Base-by-base conservation (phyloP, 2,888 invertebrate genomes). In the Sphaeridia pumilis region DNA sequence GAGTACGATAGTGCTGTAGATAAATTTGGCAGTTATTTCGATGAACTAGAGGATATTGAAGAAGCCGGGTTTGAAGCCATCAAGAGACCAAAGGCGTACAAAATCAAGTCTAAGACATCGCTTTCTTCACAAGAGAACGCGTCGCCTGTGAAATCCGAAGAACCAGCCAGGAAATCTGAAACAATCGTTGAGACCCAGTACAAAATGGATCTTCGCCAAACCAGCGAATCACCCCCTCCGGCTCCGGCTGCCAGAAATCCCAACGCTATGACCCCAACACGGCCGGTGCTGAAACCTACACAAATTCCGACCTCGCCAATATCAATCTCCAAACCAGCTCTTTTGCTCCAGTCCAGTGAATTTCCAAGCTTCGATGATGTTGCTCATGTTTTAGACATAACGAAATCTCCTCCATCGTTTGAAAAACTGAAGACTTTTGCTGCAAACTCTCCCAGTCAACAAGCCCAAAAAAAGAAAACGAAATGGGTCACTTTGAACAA, bases 1-100 rank as follows among this genome's bases (percentile, higher is more conserved):
- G n/a, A 82, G 83, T 0, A 83, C 84, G 0, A 49, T 49, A 10
- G 4, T 12, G 52, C 42, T 7, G 38, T 27, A 34, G 44, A 46
- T 17, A 47, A 21, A 20, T 34, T 25, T 21, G 76, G 77, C 43
- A 80, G 80, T 0, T 76, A 79, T 1, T 70, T 69, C 3, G 82
- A 83, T 67, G 80, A 80, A 56, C 66, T 67, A n/a, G 54, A 66
- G 35, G 42, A 55, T 14, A 58, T 66, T 42, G 61, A 59, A 5
- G 54, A 66, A 17, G 54, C 60, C 5, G 63, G 46, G 10, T 52
- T 38, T 31, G 20, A 20, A 14, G 17, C 20, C 4, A 20, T 17
- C 17, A 38, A 38, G 20, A 38, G 20, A 38, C 5, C 38, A 12
- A 38, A 17, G 20, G 20, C 5, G 17, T 38, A 38, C 20, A 7